These are phyloP conservation scores for Pseudeuparius sepicola DNA, from an alignment of 2,888 invertebrate species.

Conservation along the genomic window DNA sequence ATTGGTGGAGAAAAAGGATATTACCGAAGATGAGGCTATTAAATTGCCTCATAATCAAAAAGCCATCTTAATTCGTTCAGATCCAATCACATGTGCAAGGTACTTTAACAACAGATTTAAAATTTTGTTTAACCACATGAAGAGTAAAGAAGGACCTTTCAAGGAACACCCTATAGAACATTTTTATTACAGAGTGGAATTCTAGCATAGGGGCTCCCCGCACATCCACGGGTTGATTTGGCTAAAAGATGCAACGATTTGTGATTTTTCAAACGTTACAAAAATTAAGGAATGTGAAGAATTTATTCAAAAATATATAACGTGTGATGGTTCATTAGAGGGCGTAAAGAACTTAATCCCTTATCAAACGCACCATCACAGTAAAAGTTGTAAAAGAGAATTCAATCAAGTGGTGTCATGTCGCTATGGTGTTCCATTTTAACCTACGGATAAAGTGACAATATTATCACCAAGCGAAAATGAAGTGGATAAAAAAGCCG, in stretches of 20 bases:
- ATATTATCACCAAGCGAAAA: conserved; percentile 8
- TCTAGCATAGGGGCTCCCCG: conserved; percentile 11
- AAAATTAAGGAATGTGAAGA: background rate
- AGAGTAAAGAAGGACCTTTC: conserved; percentile 3
- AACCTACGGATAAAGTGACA: conserved; percentile 5
- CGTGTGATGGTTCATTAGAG: background rate
- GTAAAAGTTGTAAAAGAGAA: no score
- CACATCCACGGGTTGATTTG: conserved; percentile 7
- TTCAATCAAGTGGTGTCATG: no score
- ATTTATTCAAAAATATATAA: background rate
- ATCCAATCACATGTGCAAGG: conserved; percentile 10
- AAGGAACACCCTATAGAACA: conserved; percentile 5
- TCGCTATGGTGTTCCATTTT: conserved; percentile 9
- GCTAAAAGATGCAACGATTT: conserved; percentile 5
- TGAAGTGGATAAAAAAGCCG: no score
- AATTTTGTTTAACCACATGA: conserved; percentile 8
- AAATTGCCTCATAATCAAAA: conserved; percentile 5
- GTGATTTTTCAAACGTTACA: background rate
- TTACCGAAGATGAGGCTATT: conserved; percentile 5
- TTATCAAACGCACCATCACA: conserved; percentile 1
- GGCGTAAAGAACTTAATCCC: background rate
- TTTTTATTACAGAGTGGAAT: conserved; percentile 11
- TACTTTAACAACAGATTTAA: conserved; percentile 1
- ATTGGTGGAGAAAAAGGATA: conserved; percentile 3
- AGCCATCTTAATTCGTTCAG: conserved; percentile 2